Percentiles rank a stretch among this genome's conserved stretches.
Conservation (phyloP, 2,113 vertebrate species). For the Lepus americanus region DNA sequence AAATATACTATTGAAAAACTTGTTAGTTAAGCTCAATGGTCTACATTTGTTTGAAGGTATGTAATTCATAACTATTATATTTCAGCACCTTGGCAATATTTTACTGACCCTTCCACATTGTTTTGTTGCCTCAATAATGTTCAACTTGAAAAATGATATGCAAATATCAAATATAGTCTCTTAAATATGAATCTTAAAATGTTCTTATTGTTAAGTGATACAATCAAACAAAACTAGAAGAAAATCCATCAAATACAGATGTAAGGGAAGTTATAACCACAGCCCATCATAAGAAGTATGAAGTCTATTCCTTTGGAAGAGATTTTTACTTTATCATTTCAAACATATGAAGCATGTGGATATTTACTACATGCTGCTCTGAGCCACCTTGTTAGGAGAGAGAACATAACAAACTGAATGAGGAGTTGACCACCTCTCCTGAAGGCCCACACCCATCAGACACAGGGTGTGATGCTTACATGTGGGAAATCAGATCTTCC, state of each 20-base stretch:
- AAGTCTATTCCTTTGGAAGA: not conserved
- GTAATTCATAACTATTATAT: not conserved
- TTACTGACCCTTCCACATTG: not conserved
- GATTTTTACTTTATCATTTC: not conserved
- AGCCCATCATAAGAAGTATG: not conserved
- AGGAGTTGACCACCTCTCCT: not conserved
- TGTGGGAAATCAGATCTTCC: not conserved
- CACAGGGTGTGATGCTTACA: not conserved
- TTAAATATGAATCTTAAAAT: not conserved
- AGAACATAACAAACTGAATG: not conserved
- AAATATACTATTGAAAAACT: not conserved
- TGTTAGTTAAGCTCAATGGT: not conserved
- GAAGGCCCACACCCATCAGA: not conserved
- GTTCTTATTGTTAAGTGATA: not conserved
- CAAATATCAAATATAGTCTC: not conserved
- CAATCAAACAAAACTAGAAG: not conserved
- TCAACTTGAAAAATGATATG: slow-evolving; percentile 8
- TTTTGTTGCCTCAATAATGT: not conserved
- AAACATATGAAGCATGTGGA: not conserved
- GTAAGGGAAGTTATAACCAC: not conserved
- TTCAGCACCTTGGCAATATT: not conserved
- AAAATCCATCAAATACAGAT: not conserved
- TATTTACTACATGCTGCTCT: not conserved
- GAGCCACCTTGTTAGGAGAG: not conserved
- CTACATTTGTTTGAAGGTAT: not conserved